These are phyloP conservation scores for Cryptus armator DNA, from an alignment of 2,888 invertebrate species.

Conservation along the genomic window DNA sequence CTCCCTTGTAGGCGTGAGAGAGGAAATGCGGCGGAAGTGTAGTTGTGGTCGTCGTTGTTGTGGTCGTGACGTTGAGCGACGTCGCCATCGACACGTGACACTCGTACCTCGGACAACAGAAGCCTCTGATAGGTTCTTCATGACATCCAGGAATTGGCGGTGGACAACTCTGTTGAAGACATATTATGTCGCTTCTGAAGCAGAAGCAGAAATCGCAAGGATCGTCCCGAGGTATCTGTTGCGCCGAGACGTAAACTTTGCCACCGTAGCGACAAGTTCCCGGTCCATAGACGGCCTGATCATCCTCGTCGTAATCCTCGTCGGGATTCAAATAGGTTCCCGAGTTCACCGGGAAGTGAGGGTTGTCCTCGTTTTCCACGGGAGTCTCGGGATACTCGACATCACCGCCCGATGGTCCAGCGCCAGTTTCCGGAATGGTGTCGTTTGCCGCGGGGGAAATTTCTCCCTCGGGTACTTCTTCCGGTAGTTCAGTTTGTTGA, in stretches of 20 bases:
- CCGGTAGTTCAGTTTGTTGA: conserved; percentile 71
- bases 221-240: conserved; percentile 97
- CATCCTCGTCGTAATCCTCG: conserved; percentile 92
- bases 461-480: conserved; percentile 43
- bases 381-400: conserved; percentile 79
- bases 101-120: conserved; percentile 97
- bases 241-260: conserved; percentile 96
- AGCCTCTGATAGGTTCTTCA: conserved; percentile 96
- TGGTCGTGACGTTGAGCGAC: conserved; percentile 93
- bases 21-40: conserved; percentile 94
- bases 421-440: conserved; percentile 35
- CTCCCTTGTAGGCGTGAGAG: conserved; percentile 92
- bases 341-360: conserved; percentile 80
- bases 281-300: conserved; percentile 92
- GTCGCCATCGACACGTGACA: conserved; percentile 96
- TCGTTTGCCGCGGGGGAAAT: conserved; percentile 47
- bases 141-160: conserved; percentile 96
- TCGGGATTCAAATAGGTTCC: conserved; percentile 86
- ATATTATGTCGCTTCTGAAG: conserved; percentile 98
- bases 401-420: conserved; percentile 48
- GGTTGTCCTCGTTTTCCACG: conserved; percentile 77
- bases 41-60: conserved; percentile 94
- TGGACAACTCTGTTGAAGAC: conserved; percentile 97
- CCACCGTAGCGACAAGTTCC: conserved; percentile 97
- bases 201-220: conserved; percentile 99